Conservation (phyloP, 2,888 invertebrate species). For the Beris morrisii region DNA sequence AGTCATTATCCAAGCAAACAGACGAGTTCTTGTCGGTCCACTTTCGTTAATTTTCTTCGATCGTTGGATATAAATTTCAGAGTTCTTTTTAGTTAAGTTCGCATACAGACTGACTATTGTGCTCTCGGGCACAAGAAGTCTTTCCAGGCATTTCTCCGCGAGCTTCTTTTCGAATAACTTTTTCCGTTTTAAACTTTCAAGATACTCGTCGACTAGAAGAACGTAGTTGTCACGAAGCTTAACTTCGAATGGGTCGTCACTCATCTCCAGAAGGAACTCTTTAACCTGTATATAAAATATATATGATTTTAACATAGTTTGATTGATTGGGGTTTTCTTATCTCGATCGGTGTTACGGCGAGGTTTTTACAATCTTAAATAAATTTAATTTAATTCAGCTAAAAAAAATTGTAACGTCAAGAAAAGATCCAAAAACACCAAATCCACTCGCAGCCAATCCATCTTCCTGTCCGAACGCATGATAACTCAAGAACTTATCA, state of each 20-base stretch:
- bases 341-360: too few relatives aligned
- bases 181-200: conserved; percentile 87
- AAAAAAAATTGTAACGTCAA: conserved; percentile 36
- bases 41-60: conserved; percentile 67
- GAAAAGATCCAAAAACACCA: too few relatives aligned
- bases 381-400: neutral
- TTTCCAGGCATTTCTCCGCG: conserved; percentile 77
- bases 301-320: too few relatives aligned
- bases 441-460: too few relatives aligned
- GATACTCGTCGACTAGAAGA: conserved; percentile 90
- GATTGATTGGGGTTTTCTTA: too few relatives aligned
- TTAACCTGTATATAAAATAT: conserved; percentile 64
- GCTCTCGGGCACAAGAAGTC: conserved; percentile 74
- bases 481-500: too few relatives aligned
- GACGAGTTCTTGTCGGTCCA: conserved; percentile 67
- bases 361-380: too few relatives aligned
- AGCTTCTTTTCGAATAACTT: conserved; percentile 89
- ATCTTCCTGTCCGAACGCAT: too few relatives aligned
- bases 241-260: conserved; percentile 98
- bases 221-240: conserved; percentile 95
- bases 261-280: conserved; percentile 87
- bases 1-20: conserved; percentile 85
- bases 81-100: conserved; percentile 85
- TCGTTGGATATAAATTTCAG: conserved; percentile 93
- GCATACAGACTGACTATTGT: conserved; percentile 89